Evolutionary conservation across 2,113 vertebrate species (phyloP).

Genomic region (Eleginops maclovinus): DNA sequence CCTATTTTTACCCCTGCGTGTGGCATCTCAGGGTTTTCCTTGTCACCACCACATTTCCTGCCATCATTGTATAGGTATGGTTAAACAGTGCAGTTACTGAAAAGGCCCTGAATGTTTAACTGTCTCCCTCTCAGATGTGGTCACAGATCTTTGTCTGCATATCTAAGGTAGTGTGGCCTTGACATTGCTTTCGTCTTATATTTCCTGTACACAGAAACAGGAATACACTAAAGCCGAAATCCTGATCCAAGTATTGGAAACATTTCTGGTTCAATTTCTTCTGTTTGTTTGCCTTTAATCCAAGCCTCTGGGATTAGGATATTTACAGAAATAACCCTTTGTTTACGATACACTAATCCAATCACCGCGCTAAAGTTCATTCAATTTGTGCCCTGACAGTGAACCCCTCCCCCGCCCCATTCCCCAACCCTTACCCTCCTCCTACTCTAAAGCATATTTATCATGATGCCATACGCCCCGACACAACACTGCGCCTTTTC

Average conservation of each 20-base stretch:
- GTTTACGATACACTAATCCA: constrained; percentile 55
- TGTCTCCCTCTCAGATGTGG: constrained; percentile 68
- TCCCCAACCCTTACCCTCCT: constrained; percentile 22
- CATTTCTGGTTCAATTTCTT: neutral
- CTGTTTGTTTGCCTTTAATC: constrained; percentile 31
- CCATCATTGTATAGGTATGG: constrained; percentile 59
- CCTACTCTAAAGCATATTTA: constrained; percentile 59
- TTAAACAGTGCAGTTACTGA: constrained; percentile 60
- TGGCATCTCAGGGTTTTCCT: constrained; percentile 88
- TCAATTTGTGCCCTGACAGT: constrained; percentile 54
- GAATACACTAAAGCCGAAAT: neutral
- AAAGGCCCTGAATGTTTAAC: constrained; percentile 53
- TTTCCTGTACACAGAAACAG: neutral
- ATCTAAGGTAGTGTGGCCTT: neutral
- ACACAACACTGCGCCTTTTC: constrained; percentile 62
- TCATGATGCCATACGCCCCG: constrained; percentile 60
- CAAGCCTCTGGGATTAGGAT: constrained; percentile 27
- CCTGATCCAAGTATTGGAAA: neutral
- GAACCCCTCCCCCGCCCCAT: constrained; percentile 30
- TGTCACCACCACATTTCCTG: constrained; percentile 76
- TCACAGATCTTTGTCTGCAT: constrained; percentile 52
- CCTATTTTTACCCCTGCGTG: constrained; percentile 87
- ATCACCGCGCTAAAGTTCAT: constrained; percentile 48
- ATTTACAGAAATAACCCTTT: constrained; percentile 50
- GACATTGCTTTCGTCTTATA: neutral